Conservation (phyloP, 2,797 vertebrate species). For the Acrossocheilus wenchowensis region DNA sequence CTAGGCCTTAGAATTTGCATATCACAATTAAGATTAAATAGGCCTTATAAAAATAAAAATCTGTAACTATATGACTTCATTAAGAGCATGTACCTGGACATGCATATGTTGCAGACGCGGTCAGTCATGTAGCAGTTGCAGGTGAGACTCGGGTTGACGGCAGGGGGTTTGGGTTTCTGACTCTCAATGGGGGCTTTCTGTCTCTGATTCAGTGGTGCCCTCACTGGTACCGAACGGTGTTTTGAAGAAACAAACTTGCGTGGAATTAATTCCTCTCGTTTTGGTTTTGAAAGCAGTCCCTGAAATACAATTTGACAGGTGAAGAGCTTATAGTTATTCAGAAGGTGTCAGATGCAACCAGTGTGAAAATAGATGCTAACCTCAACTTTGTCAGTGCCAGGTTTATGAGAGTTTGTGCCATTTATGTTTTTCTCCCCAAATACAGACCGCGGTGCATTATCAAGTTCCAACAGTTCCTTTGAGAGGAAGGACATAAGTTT, state of each 20-base stretch:
- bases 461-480: slow-evolving; percentile 82
- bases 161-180: slow-evolving; percentile 74
- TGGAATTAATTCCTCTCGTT: slow-evolving; percentile 78
- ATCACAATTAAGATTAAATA: not conserved
- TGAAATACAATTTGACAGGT: slow-evolving; percentile 50
- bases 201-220: slow-evolving; percentile 64
- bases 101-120: slow-evolving; percentile 91
- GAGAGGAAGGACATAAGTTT: slow-evolving; percentile 13
- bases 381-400: slow-evolving; percentile 80
- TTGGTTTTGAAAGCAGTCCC: slow-evolving; percentile 80
- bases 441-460: slow-evolving; percentile 86
- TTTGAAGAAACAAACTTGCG: slow-evolving; percentile 75
- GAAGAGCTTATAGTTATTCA: slow-evolving; percentile 8
- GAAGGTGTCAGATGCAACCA: not conserved
- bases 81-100: slow-evolving; percentile 85
- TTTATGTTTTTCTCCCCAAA: slow-evolving; percentile 97
- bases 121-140: slow-evolving; percentile 92
- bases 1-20: not conserved
- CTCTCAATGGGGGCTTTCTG: not conserved
- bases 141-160: slow-evolving; percentile 74
- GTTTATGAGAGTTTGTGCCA: slow-evolving; percentile 79
- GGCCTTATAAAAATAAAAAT: not conserved
- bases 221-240: slow-evolving; percentile 75
- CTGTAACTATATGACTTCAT: not conserved
- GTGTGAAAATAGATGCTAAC: slow-evolving; percentile 59